Evolutionary conservation across 2,888 invertebrate species (phyloP), one percentile per base, ranked within the genome.

Genomic region (Erpobdella octoculata): DNA sequence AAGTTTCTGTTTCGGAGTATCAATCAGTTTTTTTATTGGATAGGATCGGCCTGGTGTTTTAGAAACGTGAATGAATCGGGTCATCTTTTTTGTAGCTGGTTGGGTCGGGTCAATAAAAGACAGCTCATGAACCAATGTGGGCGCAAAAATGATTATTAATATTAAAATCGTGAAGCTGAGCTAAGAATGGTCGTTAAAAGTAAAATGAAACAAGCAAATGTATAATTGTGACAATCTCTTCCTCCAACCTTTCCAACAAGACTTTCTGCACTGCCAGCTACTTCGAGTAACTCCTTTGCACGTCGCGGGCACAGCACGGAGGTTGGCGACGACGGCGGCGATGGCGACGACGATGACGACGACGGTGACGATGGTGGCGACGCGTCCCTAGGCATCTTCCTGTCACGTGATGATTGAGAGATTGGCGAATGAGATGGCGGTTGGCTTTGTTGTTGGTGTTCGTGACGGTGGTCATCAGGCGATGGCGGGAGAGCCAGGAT

Each of bases 261-360:
- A 84, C 92, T 93, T 84, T 95, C 95, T 58, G 95, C 95, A 77
- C 93, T 93, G 75, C 93, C 93, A 79, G 74, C 69, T 18, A 69
- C 53, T 18, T 58, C n/a, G 8, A 53, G 8, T 21, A 35, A 61
- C n/a, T 35, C 25, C 69, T 9, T 64, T 35, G 28, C 21, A n/a
- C 18, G 33, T 21, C 33, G n/a, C 6, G 46, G 37, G 12, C 31
- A 25, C 28, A 31, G 69, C 18, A 37, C 31, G 28, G 53, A 36
- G 12, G n/a, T 5, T 6, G 58, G 28, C 1, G 36, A 61, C 6
- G 31, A 41, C 31, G 35, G 35, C 9, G 53, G 21, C 36, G 61
- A 36, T 6, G 33, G 36, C 28, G 53, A 36, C 31, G 37, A 31
- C 28, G 58, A 36, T 25, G 35, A 61, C n/a, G 31, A 41, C 31